Conservation (phyloP, 2,888 invertebrate species). For the Elmis aenea region DNA sequence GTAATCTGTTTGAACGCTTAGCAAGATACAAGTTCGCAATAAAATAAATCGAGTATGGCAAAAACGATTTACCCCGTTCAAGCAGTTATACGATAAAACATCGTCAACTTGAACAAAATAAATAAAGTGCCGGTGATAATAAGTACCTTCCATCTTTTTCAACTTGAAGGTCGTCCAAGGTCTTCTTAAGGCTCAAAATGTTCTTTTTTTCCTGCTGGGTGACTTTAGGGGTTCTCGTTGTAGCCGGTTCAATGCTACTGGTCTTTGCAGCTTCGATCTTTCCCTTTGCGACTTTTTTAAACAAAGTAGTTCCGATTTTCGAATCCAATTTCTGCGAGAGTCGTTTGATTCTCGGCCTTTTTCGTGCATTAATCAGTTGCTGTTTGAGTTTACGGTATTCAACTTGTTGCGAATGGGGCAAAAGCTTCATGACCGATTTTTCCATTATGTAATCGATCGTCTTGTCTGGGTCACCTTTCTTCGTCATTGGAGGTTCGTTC, state of each 20-base stretch:
- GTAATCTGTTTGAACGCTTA: slow-evolving; percentile 44
- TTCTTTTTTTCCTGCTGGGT: neutral
- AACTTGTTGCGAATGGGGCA: slow-evolving; percentile 42
- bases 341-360: slow-evolving; percentile 11
- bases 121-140: neutral
- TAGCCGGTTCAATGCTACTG: neutral
- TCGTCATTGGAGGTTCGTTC: too few species aligned
- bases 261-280: neutral
- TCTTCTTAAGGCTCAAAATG: slow-evolving; percentile 22
- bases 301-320: slow-evolving; percentile 4
- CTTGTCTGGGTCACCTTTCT: too few species aligned
- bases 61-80: slow-evolving; percentile 8
- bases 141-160: slow-evolving; percentile 40
- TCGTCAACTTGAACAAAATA: slow-evolving; percentile 9
- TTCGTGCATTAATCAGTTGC: slow-evolving; percentile 34
- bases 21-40: too few species aligned
- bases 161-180: slow-evolving; percentile 34
- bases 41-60: too few species aligned
- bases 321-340: slow-evolving; percentile 7
- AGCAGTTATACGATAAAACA: too few species aligned
- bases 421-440: slow-evolving; percentile 40
- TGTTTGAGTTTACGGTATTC: slow-evolving; percentile 42
- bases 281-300: slow-evolving; percentile 24
- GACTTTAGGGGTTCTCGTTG: too few species aligned
- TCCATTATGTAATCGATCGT: slow-evolving; percentile 14